phyloP scores from a whole-genome alignment of 2,797 vertebrate species.

The Chloroceryle amazona region DNA sequence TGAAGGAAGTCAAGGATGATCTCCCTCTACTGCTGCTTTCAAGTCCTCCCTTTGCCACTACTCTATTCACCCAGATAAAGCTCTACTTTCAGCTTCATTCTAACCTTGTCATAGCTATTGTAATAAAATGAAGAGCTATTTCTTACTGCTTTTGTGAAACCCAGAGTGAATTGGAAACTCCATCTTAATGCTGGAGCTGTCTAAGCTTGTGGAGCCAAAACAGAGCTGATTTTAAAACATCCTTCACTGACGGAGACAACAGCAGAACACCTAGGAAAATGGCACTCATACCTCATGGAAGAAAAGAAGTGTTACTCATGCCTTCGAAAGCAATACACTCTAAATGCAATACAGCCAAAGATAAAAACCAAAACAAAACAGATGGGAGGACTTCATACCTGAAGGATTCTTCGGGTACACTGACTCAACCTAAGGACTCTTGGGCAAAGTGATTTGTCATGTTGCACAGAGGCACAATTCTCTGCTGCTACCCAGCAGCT shows the following conservation, averaged over 20 bases:
- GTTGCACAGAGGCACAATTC: neutral
- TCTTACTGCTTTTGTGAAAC: neutral
- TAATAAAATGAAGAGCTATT: constrained; percentile 7
- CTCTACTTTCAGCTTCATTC: neutral
- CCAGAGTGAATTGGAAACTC: neutral
- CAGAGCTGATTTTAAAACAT: neutral
- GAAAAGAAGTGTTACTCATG: neutral
- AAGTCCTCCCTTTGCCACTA: neutral
- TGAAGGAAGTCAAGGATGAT: neutral
- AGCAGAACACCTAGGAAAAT: neutral
- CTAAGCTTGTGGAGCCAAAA: neutral
- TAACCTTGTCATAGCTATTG: neutral
- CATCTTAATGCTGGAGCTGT: neutral
- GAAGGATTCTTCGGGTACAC: neutral
- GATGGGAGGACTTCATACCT: neutral
- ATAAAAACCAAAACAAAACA: neutral
- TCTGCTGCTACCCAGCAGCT: neutral
- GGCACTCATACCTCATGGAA: neutral
- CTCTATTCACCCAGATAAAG: neutral
- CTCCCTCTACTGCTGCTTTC: neutral
- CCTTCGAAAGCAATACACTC: neutral
- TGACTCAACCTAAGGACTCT: neutral
- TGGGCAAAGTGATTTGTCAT: neutral
- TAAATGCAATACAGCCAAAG: neutral
- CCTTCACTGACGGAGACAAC: neutral